Evolutionary conservation across 2,888 invertebrate genomes (phyloP), one percentile per base, ranked within the genome.

Genomic region (Coleophora deauratella): DNA sequence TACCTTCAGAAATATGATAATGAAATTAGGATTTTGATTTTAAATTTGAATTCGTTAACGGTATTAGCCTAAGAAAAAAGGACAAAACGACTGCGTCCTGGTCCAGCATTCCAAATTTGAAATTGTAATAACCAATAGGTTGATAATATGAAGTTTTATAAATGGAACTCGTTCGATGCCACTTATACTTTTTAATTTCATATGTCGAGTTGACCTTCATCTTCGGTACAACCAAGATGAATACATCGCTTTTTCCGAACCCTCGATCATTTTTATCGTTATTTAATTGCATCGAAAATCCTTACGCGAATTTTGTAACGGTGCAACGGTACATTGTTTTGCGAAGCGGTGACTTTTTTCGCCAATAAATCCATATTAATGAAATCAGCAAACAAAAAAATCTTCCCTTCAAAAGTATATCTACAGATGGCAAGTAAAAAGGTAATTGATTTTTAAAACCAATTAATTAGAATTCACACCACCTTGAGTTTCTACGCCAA

Each of bases 111-210:
- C 62, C 53, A 61, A 74, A 84, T 84, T 79, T 82, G 64, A 82
- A 84, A 82, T 82, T 81, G 69, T 80, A 84, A 82, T 81, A 66
- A 53, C 59, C 56, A 57, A 66, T 68, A 59, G 54, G 57, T 52
- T 72, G 73, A 78, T 77, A 84, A 21, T 84, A 80, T 81, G 80
- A 84, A 82, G 82, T 81, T 79, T 79, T 79, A 80, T 79, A 79
- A 75, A 62, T 64, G 56, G 59, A 62, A 62, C 63, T 61, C 59
- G 65, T 67, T 66, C 71, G 66, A 67, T 59, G 59, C 71, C 72
- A 68, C 70, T 85, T 84, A 82, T 81, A 85, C 84, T 84, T 85
- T 84, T 84, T 84, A 82, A 84, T 82, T 80, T 77, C 72, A 74
- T 74, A 78, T 76, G 72, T 68, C 67, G 69, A n/a, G n/a, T n/a